Percentiles rank a stretch among this genome's conserved stretches.
phyloP scores from a whole-genome alignment of 2,888 invertebrate genomes.

The Troides helena region DNA sequence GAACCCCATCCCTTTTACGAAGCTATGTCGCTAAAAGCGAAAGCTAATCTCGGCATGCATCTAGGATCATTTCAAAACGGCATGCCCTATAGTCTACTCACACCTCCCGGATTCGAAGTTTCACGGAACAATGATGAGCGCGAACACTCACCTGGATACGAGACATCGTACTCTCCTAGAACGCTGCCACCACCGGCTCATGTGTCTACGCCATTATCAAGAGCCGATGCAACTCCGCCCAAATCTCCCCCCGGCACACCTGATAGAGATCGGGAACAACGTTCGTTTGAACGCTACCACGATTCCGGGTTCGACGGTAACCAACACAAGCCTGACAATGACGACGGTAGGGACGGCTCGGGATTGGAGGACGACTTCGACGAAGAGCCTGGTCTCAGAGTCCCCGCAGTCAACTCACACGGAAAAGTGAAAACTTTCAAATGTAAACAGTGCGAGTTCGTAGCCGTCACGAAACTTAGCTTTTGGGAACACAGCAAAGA shows the following conservation, averaged over 20 bases:
- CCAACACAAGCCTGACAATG: slow-evolving; percentile 55
- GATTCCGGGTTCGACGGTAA: slow-evolving; percentile 72
- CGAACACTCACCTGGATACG: slow-evolving; percentile 59
- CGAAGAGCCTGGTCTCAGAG: slow-evolving; percentile 80
- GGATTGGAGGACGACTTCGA: slow-evolving; percentile 74
- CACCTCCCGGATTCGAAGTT: slow-evolving; percentile 80
- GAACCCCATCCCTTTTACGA: slow-evolving; percentile 69
- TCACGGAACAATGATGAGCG: slow-evolving; percentile 55
- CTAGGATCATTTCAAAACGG: slow-evolving; percentile 66
- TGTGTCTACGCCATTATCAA: slow-evolving; percentile 62
- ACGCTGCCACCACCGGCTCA: slow-evolving; percentile 56
- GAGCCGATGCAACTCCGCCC: slow-evolving; percentile 67
- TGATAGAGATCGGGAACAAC: slow-evolving; percentile 56
- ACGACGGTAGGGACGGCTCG: slow-evolving; percentile 73
- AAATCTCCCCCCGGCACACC: slow-evolving; percentile 70
- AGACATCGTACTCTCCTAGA: slow-evolving; percentile 60
- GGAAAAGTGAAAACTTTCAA: slow-evolving; percentile 93
- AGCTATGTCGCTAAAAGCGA: slow-evolving; percentile 63
- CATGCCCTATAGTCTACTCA: slow-evolving; percentile 80
- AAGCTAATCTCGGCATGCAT: slow-evolving; percentile 70
- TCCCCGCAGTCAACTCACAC: slow-evolving; percentile 86
- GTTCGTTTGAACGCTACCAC: slow-evolving; percentile 67
- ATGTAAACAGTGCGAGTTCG: slow-evolving; percentile 95
- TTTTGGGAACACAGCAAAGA: slow-evolving; percentile 95
- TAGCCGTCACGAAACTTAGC: slow-evolving; percentile 92